Conservation (phyloP, 2,888 invertebrate species). For the Melinaea marsaeus region DNA sequence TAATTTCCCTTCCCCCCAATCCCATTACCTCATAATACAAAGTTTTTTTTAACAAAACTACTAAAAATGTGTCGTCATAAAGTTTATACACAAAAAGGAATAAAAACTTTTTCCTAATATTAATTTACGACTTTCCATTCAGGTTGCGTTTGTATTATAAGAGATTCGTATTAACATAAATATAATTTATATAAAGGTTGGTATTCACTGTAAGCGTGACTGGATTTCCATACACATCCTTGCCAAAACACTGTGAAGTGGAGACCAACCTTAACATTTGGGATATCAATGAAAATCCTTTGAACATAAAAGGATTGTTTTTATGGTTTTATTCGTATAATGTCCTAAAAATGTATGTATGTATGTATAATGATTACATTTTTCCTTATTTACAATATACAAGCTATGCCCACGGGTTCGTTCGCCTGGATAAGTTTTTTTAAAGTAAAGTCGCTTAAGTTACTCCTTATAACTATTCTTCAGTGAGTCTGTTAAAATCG, state of each 20-base stretch:
- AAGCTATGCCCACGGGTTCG: neutral
- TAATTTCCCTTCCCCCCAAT: too few species aligned
- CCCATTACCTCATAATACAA: neutral
- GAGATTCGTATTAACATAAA: constrained; percentile 50
- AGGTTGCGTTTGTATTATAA: constrained; percentile 21
- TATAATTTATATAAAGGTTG: constrained; percentile 36
- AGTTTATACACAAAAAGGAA: constrained; percentile 25
- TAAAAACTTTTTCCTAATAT: constrained; percentile 26
- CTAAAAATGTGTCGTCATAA: constrained; percentile 27
- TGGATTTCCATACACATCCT: too few species aligned
- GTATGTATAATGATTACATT: constrained; percentile 8
- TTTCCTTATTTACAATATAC: neutral
- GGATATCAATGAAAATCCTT: constrained; percentile 62
- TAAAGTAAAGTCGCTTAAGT: too few species aligned
- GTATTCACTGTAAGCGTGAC: too few species aligned
- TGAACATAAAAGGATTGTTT: constrained; percentile 60
- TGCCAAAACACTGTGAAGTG: constrained; percentile 55
- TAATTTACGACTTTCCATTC: constrained; percentile 26
- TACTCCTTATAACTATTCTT: too few species aligned
- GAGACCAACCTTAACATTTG: constrained; percentile 44
- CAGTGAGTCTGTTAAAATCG: too few species aligned
- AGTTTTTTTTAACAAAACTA: constrained; percentile 14
- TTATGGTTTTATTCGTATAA: constrained; percentile 65
- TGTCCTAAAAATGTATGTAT: constrained; percentile 45
- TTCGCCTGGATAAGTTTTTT: too few species aligned